Percentiles rank a stretch among this genome's conserved stretches.
These are phyloP conservation scores for Microtus ochrogaster DNA, from an alignment of 2,113 vertebrate genomes.

Conservation along the genomic window DNA sequence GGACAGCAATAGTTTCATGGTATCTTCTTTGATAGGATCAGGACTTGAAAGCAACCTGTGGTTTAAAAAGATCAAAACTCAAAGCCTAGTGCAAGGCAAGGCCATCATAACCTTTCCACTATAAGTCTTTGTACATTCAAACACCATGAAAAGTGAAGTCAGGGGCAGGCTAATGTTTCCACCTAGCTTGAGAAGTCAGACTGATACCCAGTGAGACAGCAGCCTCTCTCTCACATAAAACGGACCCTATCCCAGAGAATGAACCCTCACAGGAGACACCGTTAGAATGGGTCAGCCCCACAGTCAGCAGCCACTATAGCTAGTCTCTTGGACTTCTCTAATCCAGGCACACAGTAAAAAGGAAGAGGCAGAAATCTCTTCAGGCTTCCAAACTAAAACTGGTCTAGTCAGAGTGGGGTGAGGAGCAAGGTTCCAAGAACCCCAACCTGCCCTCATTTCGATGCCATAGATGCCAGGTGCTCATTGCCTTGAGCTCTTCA, in stretches of 20 bases:
- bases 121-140: not conserved
- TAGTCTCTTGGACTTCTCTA: not conserved
- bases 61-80: constrained; percentile 6
- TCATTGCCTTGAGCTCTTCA: not conserved
- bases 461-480: not conserved
- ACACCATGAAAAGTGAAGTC: not conserved
- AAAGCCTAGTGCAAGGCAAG: constrained; percentile 53
- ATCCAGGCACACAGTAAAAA: constrained; percentile 52
- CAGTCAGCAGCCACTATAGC: not conserved
- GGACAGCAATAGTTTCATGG: too few relatives aligned
- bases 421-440: not conserved
- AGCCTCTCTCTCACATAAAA: not conserved
- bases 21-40: not conserved
- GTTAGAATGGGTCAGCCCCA: not conserved
- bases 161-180: not conserved
- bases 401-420: not conserved
- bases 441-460: not conserved
- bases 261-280: not conserved
- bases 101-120: not conserved
- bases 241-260: not conserved
- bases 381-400: constrained; percentile 35
- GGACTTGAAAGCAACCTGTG: not conserved
- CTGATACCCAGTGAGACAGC: not conserved
- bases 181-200: constrained; percentile 31
- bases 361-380: constrained; percentile 15